Evolutionary conservation across 1,140 invertebrate species (phyloP).

Genomic region (Alviniconcha marisindica): DNA sequence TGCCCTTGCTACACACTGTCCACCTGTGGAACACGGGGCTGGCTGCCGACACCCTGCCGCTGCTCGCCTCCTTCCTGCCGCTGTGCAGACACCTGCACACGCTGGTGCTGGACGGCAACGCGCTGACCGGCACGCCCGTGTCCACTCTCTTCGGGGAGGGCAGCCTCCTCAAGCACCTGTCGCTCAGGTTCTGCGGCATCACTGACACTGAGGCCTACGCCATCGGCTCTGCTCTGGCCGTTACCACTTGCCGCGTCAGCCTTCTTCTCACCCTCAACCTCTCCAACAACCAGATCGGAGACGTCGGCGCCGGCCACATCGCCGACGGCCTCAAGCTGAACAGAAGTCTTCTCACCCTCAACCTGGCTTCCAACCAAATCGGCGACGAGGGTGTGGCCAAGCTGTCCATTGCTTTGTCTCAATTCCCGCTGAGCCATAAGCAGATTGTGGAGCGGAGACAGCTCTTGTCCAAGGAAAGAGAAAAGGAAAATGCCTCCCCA

Average conservation of each 20-base stretch:
- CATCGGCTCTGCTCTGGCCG: background rate
- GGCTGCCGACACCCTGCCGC: background rate
- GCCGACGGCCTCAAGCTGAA: background rate
- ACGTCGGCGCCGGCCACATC: background rate
- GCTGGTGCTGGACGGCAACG: background rate
- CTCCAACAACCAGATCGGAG: slow-evolving; percentile 4
- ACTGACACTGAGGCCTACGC: background rate
- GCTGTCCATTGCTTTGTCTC: background rate
- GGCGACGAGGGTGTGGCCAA: background rate
- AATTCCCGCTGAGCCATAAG: background rate
- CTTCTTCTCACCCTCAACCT: slow-evolving; percentile 2
- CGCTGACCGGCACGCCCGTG: background rate
- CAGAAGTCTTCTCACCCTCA: background rate
- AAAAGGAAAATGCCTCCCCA: background rate
- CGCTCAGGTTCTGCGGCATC: background rate
- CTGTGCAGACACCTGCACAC: background rate
- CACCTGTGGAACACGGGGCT: background rate
- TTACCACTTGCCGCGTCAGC: background rate
- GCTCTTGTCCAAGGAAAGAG: background rate
- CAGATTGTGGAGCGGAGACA: background rate
- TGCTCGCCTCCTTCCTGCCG: background rate
- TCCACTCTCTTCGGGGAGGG: background rate
- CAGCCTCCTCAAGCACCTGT: background rate
- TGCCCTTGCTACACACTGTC: background rate
- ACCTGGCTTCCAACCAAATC: slow-evolving; percentile 6